Conservation (phyloP, 2,888 invertebrate species). For the Leuctra nigra region DNA sequence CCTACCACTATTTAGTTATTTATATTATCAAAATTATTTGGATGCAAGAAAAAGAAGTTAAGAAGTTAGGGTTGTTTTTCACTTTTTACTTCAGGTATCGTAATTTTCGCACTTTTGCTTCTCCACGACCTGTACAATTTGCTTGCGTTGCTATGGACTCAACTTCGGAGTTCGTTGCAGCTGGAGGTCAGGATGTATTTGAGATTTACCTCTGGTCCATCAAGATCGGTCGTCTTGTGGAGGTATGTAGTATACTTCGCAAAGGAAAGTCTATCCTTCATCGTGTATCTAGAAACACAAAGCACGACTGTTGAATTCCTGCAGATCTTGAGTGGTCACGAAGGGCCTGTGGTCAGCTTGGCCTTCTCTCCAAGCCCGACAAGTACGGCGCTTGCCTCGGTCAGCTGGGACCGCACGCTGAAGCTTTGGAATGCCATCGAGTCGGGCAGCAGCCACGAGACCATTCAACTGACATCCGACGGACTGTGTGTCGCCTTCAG, state of each 20-base stretch:
- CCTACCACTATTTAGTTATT: too few relatives aligned
- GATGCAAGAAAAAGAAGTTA: neutral
- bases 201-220: constrained; percentile 96
- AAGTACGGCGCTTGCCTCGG: constrained; percentile 73
- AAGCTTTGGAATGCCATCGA: constrained; percentile 90
- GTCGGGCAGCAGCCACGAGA: constrained; percentile 71
- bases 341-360: constrained; percentile 81
- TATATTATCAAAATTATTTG: neutral
- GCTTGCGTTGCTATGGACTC: constrained; percentile 82
- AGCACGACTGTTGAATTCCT: constrained; percentile 16
- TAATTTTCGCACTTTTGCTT: constrained; percentile 94
- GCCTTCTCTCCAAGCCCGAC: constrained; percentile 68
- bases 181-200: constrained; percentile 91
- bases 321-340: constrained; percentile 81
- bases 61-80: neutral
- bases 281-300: too few relatives aligned
- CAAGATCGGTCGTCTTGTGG: constrained; percentile 84
- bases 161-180: constrained; percentile 88
- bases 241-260: too few relatives aligned
- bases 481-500: constrained; percentile 74
- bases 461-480: constrained; percentile 69
- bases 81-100: constrained; percentile 66
- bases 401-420: constrained; percentile 92
- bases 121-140: constrained; percentile 88
- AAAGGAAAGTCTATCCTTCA: too few relatives aligned